Evolutionary conservation across 2,888 invertebrate species (phyloP).

Genomic region (Barypeithes pellucidus): DNA sequence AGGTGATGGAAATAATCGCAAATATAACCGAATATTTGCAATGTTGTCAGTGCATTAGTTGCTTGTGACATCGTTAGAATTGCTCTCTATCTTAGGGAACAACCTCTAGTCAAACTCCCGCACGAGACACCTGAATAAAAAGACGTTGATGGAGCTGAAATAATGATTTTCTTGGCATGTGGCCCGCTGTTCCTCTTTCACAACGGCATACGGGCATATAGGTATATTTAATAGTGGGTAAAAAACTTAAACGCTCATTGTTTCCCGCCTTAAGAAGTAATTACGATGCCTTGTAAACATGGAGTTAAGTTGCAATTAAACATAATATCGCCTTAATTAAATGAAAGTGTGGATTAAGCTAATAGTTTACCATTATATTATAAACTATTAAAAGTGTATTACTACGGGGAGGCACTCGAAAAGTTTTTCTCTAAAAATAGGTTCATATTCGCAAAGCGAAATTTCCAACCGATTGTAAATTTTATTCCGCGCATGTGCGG

Average conservation of each 20-base stretch:
- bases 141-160: conserved; percentile 38
- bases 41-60: too few species aligned
- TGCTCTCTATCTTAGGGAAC: conserved; percentile 15
- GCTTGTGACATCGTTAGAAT: background rate
- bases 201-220: conserved; percentile 33
- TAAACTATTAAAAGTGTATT: too few species aligned
- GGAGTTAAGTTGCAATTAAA: conserved; percentile 19
- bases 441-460: too few species aligned
- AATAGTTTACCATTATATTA: conserved; percentile 1
- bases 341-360: conserved; percentile 2
- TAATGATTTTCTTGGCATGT: conserved; percentile 42
- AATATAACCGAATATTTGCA: too few species aligned
- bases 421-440: too few species aligned
- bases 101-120: conserved; percentile 26
- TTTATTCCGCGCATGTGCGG: too few species aligned
- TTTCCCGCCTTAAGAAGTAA: conserved; percentile 39
- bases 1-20: too few species aligned
- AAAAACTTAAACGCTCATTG: conserved; percentile 34
- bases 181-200: conserved; percentile 25
- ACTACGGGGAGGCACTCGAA: too few species aligned
- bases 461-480: too few species aligned
- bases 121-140: conserved; percentile 41
- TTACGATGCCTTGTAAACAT: conserved; percentile 22
- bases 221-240: conserved; percentile 29
- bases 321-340: conserved; percentile 14